Base-by-base conservation (phyloP, 2,888 invertebrate genomes). In the Lasius platythorax region DNA sequence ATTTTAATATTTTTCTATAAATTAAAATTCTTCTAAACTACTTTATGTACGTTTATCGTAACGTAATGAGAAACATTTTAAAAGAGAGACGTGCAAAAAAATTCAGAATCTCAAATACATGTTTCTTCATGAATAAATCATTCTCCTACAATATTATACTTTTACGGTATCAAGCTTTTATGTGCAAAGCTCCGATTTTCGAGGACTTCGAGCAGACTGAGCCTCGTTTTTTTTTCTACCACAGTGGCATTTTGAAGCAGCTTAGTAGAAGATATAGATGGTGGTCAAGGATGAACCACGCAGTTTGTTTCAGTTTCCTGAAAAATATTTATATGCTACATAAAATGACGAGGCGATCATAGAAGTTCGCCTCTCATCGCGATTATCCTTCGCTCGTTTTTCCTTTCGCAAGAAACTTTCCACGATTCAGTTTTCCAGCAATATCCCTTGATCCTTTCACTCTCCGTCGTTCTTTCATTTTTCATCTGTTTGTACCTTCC, bases 331-430 rank as follows among this genome's bases (percentile, higher is more conserved):
- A 75, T 66, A 43, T 43, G 43, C 50, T 66, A 66, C 12, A 53
- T 82, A 76, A 63, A 74, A 66, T 81, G 84, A 88, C 82, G 81
- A 83, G 83, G 61, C 83, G 72, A 82, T 67, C 68, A 73, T 56
- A 56, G 40, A 78, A 85, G 56, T 58, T 83, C 46, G 78, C 58
- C 79, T 74, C 74, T 85, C 78, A 75, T 79, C 37, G 33, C 58
- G 61, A 76, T 78, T 63, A 79, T 76, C 58, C 46, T 23, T 50
- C 43, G 1, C 30, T 46, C 68, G 23, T 46, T 70, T 72, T 74
- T 63, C 70, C 58, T 18, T 50, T 11, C 53, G 43, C 40, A 56
- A 33, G 33, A 68, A 85, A 82, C 61, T 61, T 56, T 30, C 46
- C 15, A 56, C 68, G n/a, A 40, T 40, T 12, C 6, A 15, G 15